Base-by-base conservation (phyloP, 2,888 invertebrate species). In the Monochamus alternatus region DNA sequence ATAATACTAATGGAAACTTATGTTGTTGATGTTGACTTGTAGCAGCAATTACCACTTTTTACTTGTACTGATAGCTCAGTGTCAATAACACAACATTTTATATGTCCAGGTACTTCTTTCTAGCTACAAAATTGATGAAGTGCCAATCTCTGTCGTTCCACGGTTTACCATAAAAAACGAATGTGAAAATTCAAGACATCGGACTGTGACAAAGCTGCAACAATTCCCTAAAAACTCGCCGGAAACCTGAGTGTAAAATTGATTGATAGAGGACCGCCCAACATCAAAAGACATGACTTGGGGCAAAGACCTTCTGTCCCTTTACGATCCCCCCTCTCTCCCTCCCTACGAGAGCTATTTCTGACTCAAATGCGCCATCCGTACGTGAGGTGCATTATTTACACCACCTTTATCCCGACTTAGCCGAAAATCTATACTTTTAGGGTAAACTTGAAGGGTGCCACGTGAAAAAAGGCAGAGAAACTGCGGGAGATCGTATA, bases 381-480 rank as follows among this genome's bases (percentile, higher is more conserved):
- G 81, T 86, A 87, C 87, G 87, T 86, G 87, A 85, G 84, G 84
- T 86, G 87, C 87, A 87, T 87, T 87, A 87, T 87, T 87, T 86
- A 87, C 87, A 84, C 84, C 85, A 86, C 85, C 86, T 86, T 85
- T 84, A 86, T 86, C 86, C 84, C 78, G 82, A 81, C 84, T 85
- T 83, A 83, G 84, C 82, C 85, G 85, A 86, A 86, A 86, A 86
- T 87, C 86, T 85, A 87, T 87, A 87, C 86, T 84, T 79, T 81
- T 76, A 73, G 72, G 74, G 75, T 60, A 73, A 75, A 75, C 74
- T 78, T 77, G 77, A 14, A 74, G 74, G 82, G 80, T 76, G 70
- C 76, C 80, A 75, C 73, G 76, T 73, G 78, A 75, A 77, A 80
- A 80, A 81, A 79, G 66, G 67, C 63, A 68, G 73, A 52, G 74